phyloP scores from a whole-genome alignment of 1,140 invertebrate species.

The Drosophila pallidifrons region DNA sequence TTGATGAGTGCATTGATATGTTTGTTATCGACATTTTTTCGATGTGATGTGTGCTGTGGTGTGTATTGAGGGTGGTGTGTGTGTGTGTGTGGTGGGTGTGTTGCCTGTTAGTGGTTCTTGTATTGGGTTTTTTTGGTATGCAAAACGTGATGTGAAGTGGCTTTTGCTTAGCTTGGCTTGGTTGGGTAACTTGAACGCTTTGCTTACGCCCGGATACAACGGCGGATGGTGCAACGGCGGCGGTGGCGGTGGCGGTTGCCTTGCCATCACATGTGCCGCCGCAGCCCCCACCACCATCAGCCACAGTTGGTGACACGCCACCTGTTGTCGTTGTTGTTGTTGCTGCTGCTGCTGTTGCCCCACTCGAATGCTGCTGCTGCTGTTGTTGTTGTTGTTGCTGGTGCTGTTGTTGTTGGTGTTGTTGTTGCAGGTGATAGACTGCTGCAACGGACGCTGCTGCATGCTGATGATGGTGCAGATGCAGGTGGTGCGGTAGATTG shows the following conservation, averaged over 20 bases:
- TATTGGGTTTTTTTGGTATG: slow-evolving; percentile 15
- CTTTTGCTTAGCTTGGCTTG: slow-evolving; percentile 40
- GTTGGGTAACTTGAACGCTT: slow-evolving; percentile 52
- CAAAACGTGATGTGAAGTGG: slow-evolving; percentile 21
- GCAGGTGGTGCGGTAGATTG: slow-evolving; percentile 64
- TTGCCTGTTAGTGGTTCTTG: slow-evolving; percentile 9
- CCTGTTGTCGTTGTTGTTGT: slow-evolving; percentile 55
- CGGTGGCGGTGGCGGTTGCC: slow-evolving; percentile 47
- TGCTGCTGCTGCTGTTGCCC: slow-evolving; percentile 51
- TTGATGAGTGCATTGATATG: background rate
- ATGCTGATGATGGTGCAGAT: slow-evolving; percentile 59
- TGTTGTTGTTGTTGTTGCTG: slow-evolving; percentile 58
- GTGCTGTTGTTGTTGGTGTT: slow-evolving; percentile 58
- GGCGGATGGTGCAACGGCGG: slow-evolving; percentile 73
- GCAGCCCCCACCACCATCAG: slow-evolving; percentile 30
- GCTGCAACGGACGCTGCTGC: slow-evolving; percentile 59
- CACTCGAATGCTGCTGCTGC: slow-evolving; percentile 48
- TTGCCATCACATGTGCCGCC: slow-evolving; percentile 26
- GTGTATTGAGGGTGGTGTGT: background rate
- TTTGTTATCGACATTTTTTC: slow-evolving; percentile 5
- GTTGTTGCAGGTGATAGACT: slow-evolving; percentile 66
- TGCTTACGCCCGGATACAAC: slow-evolving; percentile 83
- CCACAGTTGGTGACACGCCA: slow-evolving; percentile 40
- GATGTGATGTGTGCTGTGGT: slow-evolving; percentile 2
- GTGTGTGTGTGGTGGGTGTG: slow-evolving; percentile 20